A percentile compares a stretch with the other conserved stretches of the same genome.
phyloP scores from a whole-genome alignment of 2,888 invertebrate genomes.

The Leucozona laternaria region DNA sequence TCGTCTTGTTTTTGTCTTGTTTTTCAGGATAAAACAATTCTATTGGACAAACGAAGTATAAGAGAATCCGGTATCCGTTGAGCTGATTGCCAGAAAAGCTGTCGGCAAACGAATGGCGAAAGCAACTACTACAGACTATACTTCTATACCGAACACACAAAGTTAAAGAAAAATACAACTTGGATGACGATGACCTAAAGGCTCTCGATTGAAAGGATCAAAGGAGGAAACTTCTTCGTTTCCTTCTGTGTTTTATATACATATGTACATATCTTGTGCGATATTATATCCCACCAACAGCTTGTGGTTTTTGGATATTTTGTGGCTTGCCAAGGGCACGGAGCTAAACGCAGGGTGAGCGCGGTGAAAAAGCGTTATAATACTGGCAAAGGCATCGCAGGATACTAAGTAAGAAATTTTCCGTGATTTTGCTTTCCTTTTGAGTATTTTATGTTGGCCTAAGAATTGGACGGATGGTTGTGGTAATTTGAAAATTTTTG shows the following conservation, averaged over 20 bases:
- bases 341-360: background rate
- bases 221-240: constrained; percentile 31
- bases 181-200: constrained; percentile 31
- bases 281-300: constrained; percentile 26
- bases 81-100: constrained; percentile 19
- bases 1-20: constrained; percentile 3
- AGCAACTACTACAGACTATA: background rate
- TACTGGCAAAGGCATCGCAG: background rate
- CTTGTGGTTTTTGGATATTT: constrained; percentile 25
- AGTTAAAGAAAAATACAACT: constrained; percentile 31
- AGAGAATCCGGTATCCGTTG: constrained; percentile 31
- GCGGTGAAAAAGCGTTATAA: background rate
- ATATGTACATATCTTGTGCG: background rate
- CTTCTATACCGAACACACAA: background rate
- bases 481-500: constrained; percentile 29
- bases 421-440: constrained; percentile 18
- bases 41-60: constrained; percentile 58
- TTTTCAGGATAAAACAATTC: constrained; percentile 59
- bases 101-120: constrained; percentile 1
- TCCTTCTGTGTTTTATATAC: background rate
- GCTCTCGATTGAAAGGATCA: constrained; percentile 33
- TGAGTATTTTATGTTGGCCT: background rate
- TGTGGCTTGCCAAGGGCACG: constrained; percentile 8
- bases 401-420: constrained; percentile 30
- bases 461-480: constrained; percentile 5